Evolutionary conservation across 1,140 invertebrate species (phyloP), one percentile per base, ranked within the genome.

Genomic region (Panagrolaimus sp.): DNA sequence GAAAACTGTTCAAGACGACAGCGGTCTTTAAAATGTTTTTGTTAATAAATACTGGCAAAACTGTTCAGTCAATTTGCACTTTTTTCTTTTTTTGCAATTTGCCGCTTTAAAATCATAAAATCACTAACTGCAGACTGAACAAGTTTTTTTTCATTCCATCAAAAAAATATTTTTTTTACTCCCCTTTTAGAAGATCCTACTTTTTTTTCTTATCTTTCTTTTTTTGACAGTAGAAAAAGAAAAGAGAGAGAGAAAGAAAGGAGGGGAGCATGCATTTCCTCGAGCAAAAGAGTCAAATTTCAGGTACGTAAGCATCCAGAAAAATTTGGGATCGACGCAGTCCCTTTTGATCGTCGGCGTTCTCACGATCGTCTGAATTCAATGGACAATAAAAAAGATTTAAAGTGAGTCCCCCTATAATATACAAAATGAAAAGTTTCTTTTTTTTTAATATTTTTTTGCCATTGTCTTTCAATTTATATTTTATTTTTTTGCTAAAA

Each of bases 291-390:
- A 65, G 28, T 45, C 55, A 8, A 32, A 44, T 73, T 75, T 68
- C 65, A 82, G 78, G 80, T 81, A 3, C 80, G 80, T 48, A 63
- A 64, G 43, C 78, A 81, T 65, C 80, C 80, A 10, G 81, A 81
- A 65, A 77, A 83, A 71, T 80, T 75, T 47, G 79, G 79, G 5
- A 64, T 82, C 43, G 73, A 71, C 24, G 24, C 62, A 67, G 58
- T 24, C 47, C 63, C 71, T n/a, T 55, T 80, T 71, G 63, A 69
- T 43, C 74, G 80, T 43, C 73, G 81, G 15, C 68, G 77, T 55
- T 81, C 80, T 1, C 73, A 66, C 43, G 80, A 81, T n/a, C 78
- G 72, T 8, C 65, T 81, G 43, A 55, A 63, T n/a, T 70, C 71
- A 24, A 48, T 58, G 12, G 80, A 81, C 67, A 73, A 74, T 46